Conservation (phyloP, 2,113 vertebrate genomes). For the Brienomyrus brachyistius region DNA sequence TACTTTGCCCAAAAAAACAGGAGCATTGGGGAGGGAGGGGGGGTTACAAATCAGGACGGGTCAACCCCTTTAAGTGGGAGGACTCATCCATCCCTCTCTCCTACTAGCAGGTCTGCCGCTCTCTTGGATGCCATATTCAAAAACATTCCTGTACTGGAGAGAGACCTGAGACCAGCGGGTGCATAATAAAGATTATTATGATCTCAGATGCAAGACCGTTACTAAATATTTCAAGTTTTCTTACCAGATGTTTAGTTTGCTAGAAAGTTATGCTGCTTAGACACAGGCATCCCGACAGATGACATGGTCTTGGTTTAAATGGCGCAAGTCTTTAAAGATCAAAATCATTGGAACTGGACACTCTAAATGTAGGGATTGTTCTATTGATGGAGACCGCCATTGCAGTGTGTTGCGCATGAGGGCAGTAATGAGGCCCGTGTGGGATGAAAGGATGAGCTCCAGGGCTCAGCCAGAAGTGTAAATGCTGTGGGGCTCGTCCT, state of each 20-base stretch:
- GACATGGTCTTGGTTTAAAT: constrained; percentile 7
- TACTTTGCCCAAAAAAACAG: constrained; percentile 26
- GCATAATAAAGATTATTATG: constrained; percentile 29
- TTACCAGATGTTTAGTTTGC: constrained; percentile 33
- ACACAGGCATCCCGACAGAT: constrained; percentile 3
- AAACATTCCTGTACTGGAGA: background rate
- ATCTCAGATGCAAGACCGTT: constrained; percentile 38
- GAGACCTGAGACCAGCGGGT: constrained; percentile 33
- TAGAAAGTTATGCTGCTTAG: constrained; percentile 37
- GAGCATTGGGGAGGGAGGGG: constrained; percentile 33
- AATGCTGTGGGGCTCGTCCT: constrained; percentile 32
- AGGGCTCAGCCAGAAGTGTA: constrained; percentile 33
- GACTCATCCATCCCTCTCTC: constrained; percentile 43
- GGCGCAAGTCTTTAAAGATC: constrained; percentile 23
- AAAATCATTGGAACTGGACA: constrained; percentile 7
- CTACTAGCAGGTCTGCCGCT: constrained; percentile 32
- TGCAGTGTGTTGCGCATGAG: background rate
- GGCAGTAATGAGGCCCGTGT: constrained; percentile 22
- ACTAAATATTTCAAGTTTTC: constrained; percentile 47
- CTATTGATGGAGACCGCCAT: background rate
- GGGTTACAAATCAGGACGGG: constrained; percentile 25
- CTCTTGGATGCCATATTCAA: constrained; percentile 13
- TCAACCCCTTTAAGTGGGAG: constrained; percentile 41
- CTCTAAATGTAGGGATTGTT: background rate
- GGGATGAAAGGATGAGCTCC: constrained; percentile 24